A percentile compares a stretch with the other conserved stretches of the same genome.
These are phyloP conservation scores for Cepphus grylle DNA, from an alignment of 2,113 vertebrate species.

Conservation along the genomic window DNA sequence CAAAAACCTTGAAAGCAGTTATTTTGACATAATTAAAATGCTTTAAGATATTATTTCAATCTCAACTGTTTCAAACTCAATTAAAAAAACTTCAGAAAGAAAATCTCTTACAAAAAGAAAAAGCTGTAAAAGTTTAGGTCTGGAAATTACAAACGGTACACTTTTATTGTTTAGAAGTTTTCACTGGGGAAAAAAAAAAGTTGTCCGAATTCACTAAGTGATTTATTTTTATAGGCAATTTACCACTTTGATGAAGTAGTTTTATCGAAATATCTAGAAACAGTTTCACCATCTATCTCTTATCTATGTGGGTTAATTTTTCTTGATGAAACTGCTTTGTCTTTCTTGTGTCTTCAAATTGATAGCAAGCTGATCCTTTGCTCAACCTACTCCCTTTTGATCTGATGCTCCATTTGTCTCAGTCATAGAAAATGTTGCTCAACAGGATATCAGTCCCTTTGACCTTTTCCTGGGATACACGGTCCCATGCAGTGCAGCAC, in stretches of 20 bases:
- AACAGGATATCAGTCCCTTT: constrained; percentile 63
- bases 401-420: constrained; percentile 61
- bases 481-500: not conserved
- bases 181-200: not conserved
- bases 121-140: not conserved
- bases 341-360: constrained; percentile 42
- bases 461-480: constrained; percentile 57
- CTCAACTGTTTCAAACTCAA: not conserved
- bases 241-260: not conserved
- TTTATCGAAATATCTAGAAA: not conserved
- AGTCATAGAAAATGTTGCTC: constrained; percentile 67
- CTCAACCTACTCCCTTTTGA: constrained; percentile 51
- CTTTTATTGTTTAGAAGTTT: not conserved
- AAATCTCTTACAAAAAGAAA: not conserved
- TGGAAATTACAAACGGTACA: not conserved
- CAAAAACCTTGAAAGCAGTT: not conserved
- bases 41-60: not conserved
- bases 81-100: not conserved
- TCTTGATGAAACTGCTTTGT: constrained; percentile 53
- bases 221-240: not conserved
- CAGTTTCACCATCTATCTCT: not conserved
- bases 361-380: constrained; percentile 44
- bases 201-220: not conserved
- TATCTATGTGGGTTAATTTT: constrained; percentile 59
- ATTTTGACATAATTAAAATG: not conserved